Evolutionary conservation across 1,140 invertebrate genomes (phyloP).

Genomic region (Antheraea mylitta): DNA sequence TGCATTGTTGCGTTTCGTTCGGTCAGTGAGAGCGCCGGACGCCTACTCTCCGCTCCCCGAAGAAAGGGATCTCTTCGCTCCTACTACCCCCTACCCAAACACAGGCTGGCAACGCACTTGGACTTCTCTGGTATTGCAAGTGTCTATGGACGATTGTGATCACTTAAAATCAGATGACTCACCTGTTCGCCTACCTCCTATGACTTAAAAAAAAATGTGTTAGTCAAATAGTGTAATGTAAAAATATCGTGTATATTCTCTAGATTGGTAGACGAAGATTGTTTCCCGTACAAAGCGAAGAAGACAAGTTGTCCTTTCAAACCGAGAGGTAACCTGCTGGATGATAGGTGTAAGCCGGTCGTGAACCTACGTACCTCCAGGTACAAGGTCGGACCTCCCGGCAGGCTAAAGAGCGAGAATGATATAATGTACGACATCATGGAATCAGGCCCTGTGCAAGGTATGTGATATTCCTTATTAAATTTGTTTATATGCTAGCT

Average conservation of each 20-base stretch:
- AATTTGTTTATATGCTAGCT: too few relatives aligned
- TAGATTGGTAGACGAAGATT: slow-evolving; percentile 89
- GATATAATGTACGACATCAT: slow-evolving; percentile 96
- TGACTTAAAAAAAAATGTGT: too few relatives aligned
- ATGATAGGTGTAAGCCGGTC: slow-evolving; percentile 76
- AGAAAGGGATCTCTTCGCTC: too few relatives aligned
- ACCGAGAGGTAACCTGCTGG: slow-evolving; percentile 68
- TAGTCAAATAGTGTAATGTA: neutral
- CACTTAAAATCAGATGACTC: too few relatives aligned
- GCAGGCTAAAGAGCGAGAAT: slow-evolving; percentile 86
- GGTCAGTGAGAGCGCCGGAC: too few relatives aligned
- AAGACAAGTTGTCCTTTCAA: slow-evolving; percentile 80
- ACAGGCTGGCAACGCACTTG: too few relatives aligned
- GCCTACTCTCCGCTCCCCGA: too few relatives aligned
- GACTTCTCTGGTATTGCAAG: too few relatives aligned
- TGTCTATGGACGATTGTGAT: too few relatives aligned
- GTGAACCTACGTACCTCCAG: slow-evolving; percentile 78
- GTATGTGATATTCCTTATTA: slow-evolving; percentile 64
- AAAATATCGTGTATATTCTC: slow-evolving; percentile 3
- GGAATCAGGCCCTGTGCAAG: slow-evolving; percentile 96
- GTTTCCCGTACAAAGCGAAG: slow-evolving; percentile 87
- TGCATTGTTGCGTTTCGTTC: too few relatives aligned
- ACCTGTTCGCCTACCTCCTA: too few relatives aligned
- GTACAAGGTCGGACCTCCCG: slow-evolving; percentile 92
- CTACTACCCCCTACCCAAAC: too few relatives aligned